phyloP scores from a whole-genome alignment of 1,140 invertebrate species.

The Homarus americanus region DNA sequence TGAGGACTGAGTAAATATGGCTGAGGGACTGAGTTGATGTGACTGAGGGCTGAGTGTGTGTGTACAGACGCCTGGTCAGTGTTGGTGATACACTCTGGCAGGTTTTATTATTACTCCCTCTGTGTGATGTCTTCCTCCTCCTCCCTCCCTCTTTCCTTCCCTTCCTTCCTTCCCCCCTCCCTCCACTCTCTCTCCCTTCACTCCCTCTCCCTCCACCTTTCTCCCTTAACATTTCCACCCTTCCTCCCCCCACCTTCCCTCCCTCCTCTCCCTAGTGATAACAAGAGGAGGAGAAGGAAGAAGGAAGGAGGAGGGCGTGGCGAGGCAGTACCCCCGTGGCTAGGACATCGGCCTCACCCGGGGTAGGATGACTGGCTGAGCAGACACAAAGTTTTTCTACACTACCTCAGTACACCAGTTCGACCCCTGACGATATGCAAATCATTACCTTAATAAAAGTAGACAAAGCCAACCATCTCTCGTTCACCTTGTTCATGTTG shows the following conservation, averaged over 20 bases:
- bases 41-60: too few relatives aligned
- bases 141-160: neutral
- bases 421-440: slow-evolving; percentile 13
- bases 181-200: neutral
- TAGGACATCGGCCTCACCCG: neutral
- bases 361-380: neutral
- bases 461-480: neutral
- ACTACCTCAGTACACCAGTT: neutral
- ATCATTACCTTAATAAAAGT: neutral
- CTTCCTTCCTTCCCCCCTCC: too few relatives aligned
- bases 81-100: too few relatives aligned
- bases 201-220: neutral
- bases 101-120: too few relatives aligned
- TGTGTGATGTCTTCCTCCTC: neutral
- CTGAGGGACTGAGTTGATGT: too few relatives aligned
- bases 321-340: too few relatives aligned
- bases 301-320: neutral
- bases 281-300: neutral
- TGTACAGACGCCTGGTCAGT: too few relatives aligned
- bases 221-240: neutral
- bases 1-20: too few relatives aligned
- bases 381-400: neutral
- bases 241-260: too few relatives aligned
- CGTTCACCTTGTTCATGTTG: too few relatives aligned
- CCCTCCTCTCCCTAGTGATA: neutral